Percentiles rank a stretch among this genome's conserved stretches.
phyloP scores from a whole-genome alignment of 2,888 invertebrate genomes.

The Pteria penguin region DNA sequence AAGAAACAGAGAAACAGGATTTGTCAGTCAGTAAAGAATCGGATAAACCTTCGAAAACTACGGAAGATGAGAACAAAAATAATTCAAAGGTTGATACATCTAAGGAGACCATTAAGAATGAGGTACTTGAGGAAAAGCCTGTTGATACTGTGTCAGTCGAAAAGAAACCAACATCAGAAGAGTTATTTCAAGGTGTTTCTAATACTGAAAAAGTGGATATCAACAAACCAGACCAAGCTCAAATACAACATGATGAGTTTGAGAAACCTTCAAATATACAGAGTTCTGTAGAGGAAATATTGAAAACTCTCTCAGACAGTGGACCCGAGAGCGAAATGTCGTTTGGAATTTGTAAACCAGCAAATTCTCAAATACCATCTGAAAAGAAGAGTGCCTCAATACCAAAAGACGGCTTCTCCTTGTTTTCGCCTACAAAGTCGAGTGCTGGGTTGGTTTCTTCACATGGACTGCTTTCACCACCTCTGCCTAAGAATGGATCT shows the following conservation, averaged over 20 bases:
- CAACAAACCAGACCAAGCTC: not conserved
- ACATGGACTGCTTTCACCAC: not conserved
- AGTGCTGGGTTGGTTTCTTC: not conserved
- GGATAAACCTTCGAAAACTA: no score
- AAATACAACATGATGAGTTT: no score
- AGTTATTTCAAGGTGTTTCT: not conserved
- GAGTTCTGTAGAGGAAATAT: not conserved
- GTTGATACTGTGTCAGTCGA: not conserved
- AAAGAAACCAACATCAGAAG: not conserved
- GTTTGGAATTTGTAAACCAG: not conserved
- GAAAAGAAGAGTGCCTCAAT: not conserved
- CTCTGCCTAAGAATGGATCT: not conserved
- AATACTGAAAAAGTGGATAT: conserved; percentile 1
- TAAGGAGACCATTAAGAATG: not conserved
- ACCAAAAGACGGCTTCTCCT: not conserved
- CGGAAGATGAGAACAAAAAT: not conserved
- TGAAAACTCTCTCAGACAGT: not conserved
- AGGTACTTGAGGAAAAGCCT: no score
- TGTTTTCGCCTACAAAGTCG: not conserved
- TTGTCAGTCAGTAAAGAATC: not conserved
- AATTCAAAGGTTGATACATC: not conserved
- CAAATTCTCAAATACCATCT: not conserved
- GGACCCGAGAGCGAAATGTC: not conserved
- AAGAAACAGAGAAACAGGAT: not conserved
- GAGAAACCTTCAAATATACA: no score